phyloP scores from a whole-genome alignment of 2,888 invertebrate species.

The Zygothrica quintamaculata region DNA sequence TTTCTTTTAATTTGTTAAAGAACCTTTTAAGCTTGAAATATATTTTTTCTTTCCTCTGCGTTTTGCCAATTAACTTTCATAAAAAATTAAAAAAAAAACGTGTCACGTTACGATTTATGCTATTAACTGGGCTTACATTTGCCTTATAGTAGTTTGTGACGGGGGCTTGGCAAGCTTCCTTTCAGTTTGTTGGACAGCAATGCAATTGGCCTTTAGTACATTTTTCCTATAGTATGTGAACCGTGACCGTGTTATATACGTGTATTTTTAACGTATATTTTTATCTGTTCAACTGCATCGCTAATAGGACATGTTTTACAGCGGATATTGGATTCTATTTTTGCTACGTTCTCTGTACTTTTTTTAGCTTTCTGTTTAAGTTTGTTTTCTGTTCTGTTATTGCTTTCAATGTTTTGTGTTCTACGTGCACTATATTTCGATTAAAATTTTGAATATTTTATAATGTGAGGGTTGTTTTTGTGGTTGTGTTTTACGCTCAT shows the following conservation, averaged over 20 bases:
- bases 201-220: slow-evolving; percentile 55
- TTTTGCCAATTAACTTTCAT: slow-evolving; percentile 37
- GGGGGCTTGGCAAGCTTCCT: background rate
- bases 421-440: slow-evolving; percentile 71
- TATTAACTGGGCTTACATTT: slow-evolving; percentile 28
- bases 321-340: slow-evolving; percentile 59
- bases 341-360: slow-evolving; percentile 19
- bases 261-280: slow-evolving; percentile 41
- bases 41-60: slow-evolving; percentile 7
- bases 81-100: slow-evolving; percentile 19
- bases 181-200: slow-evolving; percentile 25
- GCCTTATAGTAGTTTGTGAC: background rate
- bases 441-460: slow-evolving; percentile 77
- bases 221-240: background rate
- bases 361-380: slow-evolving; percentile 13
- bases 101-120: slow-evolving; percentile 40
- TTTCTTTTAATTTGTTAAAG: background rate
- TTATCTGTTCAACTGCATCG: slow-evolving; percentile 66
- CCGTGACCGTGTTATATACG: slow-evolving; percentile 33
- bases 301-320: slow-evolving; percentile 43
- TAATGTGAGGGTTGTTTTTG: slow-evolving; percentile 45
- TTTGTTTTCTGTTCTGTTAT: no score
- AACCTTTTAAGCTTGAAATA: background rate
- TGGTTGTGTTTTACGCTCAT: slow-evolving; percentile 57
- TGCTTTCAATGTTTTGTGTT: slow-evolving; percentile 29